A percentile compares a stretch with the other conserved stretches of the same genome.
phyloP scores from a whole-genome alignment of 2,113 vertebrate species.

The Pleuronectes platessa region DNA sequence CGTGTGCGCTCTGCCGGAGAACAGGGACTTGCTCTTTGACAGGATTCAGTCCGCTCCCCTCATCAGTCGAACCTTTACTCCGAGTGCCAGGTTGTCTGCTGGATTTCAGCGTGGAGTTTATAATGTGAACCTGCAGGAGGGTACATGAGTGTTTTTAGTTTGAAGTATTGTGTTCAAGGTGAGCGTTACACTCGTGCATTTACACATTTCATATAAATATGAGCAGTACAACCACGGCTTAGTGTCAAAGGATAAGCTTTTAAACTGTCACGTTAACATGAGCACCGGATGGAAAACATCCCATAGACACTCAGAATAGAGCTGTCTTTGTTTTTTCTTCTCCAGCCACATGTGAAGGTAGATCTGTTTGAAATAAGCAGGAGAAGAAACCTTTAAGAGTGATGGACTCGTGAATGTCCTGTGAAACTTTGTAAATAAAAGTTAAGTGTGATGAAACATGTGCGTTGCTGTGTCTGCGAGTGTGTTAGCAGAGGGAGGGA shows the following conservation, averaged over 20 bases:
- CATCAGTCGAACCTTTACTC: conserved; percentile 44
- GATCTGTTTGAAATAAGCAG: background rate
- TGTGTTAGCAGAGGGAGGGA: conserved; percentile 7
- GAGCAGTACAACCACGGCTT: conserved; percentile 23
- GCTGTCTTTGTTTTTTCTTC: conserved; percentile 9
- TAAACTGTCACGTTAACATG: conserved; percentile 58
- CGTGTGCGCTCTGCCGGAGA: conserved; percentile 15
- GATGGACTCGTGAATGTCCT: background rate
- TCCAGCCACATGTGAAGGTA: background rate
- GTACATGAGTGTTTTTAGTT: background rate
- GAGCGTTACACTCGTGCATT: conserved; percentile 29
- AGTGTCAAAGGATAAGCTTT: conserved; percentile 40
- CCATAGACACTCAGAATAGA: conserved; percentile 21
- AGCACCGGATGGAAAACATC: conserved; percentile 18
- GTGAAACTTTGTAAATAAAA: conserved; percentile 33
- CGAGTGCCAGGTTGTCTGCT: conserved; percentile 23
- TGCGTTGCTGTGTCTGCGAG: conserved; percentile 1
- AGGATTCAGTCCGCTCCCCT: conserved; percentile 51
- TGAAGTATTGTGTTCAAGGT: conserved; percentile 37
- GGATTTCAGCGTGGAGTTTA: background rate
- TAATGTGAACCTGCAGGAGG: background rate
- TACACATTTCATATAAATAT: conserved; percentile 13
- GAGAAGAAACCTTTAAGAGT: background rate
- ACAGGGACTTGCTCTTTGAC: conserved; percentile 49
- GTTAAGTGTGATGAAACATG: conserved; percentile 8